Evolutionary conservation across 2,797 vertebrate species (phyloP).

Genomic region (Valencia hispanica): DNA sequence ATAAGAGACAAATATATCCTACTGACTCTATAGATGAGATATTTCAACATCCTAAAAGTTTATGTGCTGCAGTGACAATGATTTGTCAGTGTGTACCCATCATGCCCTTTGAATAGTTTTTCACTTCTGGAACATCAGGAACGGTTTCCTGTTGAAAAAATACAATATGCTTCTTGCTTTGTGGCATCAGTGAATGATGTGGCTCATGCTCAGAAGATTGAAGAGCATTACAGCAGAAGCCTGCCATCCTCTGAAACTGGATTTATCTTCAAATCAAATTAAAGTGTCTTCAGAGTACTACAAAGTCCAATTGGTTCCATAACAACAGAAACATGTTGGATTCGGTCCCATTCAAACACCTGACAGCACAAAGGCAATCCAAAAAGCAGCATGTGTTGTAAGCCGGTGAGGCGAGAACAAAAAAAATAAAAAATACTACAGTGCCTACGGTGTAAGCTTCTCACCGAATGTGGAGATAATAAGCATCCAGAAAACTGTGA

Average conservation of each 20-base stretch:
- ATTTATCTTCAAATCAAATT: constrained; percentile 29
- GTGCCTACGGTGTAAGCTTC: constrained; percentile 69
- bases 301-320: constrained; percentile 60
- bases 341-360: constrained; percentile 63
- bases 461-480: constrained; percentile 68
- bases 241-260: not conserved
- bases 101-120: not conserved
- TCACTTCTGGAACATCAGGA: not conserved
- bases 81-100: not conserved
- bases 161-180: not conserved
- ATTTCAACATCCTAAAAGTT: constrained; percentile 8
- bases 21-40: not conserved
- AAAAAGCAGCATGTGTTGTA: constrained; percentile 71
- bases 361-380: constrained; percentile 67
- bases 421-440: constrained; percentile 35
- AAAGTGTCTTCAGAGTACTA: constrained; percentile 25
- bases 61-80: not conserved
- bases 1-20: not conserved
- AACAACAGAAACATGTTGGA: constrained; percentile 70
- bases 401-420: constrained; percentile 55
- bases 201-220: not conserved
- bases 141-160: not conserved
- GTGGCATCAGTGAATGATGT: not conserved
- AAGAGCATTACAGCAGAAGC: not conserved
- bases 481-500: constrained; percentile 54